These are phyloP conservation scores for Sebastolobus altivelis DNA, from an alignment of 2,797 vertebrate genomes.

Conservation along the genomic window DNA sequence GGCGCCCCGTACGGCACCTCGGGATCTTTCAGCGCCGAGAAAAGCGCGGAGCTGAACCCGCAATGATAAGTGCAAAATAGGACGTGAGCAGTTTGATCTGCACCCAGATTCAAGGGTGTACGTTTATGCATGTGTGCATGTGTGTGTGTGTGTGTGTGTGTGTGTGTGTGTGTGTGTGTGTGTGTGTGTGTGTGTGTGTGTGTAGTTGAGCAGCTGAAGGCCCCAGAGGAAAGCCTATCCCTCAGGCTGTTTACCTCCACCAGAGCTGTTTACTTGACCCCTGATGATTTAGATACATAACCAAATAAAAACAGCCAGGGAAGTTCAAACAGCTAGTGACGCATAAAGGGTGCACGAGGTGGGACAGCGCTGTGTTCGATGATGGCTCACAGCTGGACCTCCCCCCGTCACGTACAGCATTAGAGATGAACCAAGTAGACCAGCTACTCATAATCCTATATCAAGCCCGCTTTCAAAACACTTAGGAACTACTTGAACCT, in stretches of 20 bases:
- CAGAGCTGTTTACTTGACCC: conserved; percentile 85
- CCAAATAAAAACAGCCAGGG: conserved; percentile 82
- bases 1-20: conserved; percentile 26
- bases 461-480: conserved; percentile 53
- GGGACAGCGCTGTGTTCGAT: conserved; percentile 73
- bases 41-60: conserved; percentile 40
- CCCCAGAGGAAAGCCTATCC: conserved; percentile 78
- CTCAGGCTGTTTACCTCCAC: conserved; percentile 82
- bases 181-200: conserved; percentile 37
- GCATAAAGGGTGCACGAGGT: conserved; percentile 78
- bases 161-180: conserved; percentile 33
- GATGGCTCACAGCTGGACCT: conserved; percentile 84
- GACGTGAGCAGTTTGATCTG: conserved; percentile 44
- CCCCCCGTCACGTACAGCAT: conserved; percentile 64
- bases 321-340: conserved; percentile 82
- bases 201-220: conserved; percentile 69
- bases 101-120: conserved; percentile 42
- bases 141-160: conserved; percentile 62
- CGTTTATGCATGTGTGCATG: conserved; percentile 42
- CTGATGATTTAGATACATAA: conserved; percentile 85
- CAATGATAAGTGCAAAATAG: conserved; percentile 51
- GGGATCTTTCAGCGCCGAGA: conserved; percentile 39
- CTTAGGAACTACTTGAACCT: conserved; percentile 47
- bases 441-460: conserved; percentile 56
- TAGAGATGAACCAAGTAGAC: conserved; percentile 42